phyloP scores from a whole-genome alignment of 2,797 vertebrate species.

The Pipistrellus kuhlii region DNA sequence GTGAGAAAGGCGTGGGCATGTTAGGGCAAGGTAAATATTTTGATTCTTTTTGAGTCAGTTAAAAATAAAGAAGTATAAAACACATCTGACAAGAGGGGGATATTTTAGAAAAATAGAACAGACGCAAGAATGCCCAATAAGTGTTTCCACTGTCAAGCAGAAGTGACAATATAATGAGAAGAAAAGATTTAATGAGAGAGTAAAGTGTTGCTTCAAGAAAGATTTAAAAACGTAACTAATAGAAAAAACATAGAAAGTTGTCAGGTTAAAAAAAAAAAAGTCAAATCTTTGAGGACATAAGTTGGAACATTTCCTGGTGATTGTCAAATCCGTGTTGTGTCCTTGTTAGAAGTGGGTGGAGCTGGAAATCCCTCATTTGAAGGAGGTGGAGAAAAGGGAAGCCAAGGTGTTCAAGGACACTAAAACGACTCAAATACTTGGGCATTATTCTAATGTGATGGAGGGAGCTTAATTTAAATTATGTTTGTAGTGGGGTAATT shows the following conservation, averaged over 20 bases:
- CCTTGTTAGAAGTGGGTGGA: background rate
- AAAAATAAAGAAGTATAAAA: conserved; percentile 49
- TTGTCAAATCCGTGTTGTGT: conserved; percentile 4
- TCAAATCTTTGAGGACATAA: background rate
- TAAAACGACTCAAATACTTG: background rate
- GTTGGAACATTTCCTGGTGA: background rate
- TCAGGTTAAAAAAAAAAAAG: background rate
- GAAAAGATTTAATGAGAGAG: background rate
- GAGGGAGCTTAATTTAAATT: background rate
- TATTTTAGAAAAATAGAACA: conserved; percentile 46
- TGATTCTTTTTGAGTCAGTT: conserved; percentile 49
- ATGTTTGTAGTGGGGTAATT: background rate
- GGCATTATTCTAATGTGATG: background rate
- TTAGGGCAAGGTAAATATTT: conserved; percentile 34
- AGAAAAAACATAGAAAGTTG: conserved; percentile 26
- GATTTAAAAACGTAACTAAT: conserved; percentile 35
- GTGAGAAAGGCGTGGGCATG: background rate
- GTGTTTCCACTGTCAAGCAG: background rate
- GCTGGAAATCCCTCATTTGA: background rate
- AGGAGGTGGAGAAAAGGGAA: background rate
- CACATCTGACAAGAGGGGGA: background rate
- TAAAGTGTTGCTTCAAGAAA: conserved; percentile 32
- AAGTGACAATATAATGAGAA: conserved; percentile 13
- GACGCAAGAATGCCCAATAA: background rate
- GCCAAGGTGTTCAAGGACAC: background rate